Conservation (phyloP, 2,113 vertebrate genomes). For the Rhea americana region DNA sequence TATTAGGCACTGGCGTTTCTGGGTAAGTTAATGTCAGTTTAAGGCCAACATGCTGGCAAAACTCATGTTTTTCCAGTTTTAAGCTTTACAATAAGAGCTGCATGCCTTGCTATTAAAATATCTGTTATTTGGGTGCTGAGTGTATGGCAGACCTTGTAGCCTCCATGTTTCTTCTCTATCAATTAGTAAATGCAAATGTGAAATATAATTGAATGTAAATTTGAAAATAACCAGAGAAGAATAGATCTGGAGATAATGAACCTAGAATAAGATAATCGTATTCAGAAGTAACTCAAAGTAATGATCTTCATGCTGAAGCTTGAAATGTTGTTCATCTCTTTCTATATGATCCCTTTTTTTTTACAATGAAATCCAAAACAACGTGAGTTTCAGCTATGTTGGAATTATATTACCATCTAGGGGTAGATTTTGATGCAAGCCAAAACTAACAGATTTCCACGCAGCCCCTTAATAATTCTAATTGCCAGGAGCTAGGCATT, state of each 20-base stretch:
- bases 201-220: background rate
- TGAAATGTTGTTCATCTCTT: slow-evolving; percentile 31
- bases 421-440: slow-evolving; percentile 33
- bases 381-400: slow-evolving; percentile 49
- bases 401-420: slow-evolving; percentile 51
- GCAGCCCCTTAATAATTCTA: slow-evolving; percentile 36
- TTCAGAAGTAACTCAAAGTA: background rate
- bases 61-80: background rate
- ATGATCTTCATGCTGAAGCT: background rate
- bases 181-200: background rate
- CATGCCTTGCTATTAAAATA: background rate
- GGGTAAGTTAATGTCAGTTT: background rate
- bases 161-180: background rate
- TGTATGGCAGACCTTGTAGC: background rate
- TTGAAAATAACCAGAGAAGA: slow-evolving; percentile 12
- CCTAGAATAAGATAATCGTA: background rate
- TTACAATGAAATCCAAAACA: slow-evolving; percentile 22
- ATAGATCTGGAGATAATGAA: background rate
- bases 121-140: background rate
- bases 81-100: background rate
- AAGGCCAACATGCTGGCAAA: background rate
- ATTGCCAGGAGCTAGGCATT: slow-evolving; percentile 7
- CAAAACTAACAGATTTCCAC: slow-evolving; percentile 54
- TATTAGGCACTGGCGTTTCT: background rate
- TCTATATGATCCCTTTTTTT: background rate